These are phyloP conservation scores for Elephas maximus DNA, from an alignment of 2,113 vertebrate species.

Conservation along the genomic window DNA sequence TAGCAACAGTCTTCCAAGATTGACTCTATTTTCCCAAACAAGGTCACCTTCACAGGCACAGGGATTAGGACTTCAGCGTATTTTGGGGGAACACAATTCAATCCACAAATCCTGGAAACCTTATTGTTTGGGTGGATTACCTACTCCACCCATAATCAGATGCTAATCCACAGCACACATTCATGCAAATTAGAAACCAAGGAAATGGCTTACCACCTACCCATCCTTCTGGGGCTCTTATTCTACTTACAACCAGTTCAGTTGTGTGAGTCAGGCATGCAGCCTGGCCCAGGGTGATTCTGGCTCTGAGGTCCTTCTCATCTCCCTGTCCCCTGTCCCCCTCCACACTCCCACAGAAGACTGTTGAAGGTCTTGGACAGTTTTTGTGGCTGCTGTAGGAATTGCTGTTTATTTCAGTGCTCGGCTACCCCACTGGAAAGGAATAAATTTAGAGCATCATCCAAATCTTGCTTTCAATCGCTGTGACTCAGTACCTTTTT, in stretches of 20 bases:
- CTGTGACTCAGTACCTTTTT: neutral
- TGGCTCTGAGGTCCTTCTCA: neutral
- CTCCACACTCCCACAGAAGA: neutral
- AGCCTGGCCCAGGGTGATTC: neutral
- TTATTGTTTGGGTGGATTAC: neutral
- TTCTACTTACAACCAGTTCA: neutral
- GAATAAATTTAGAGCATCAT: neutral
- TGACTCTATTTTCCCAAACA: neutral
- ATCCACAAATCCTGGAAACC: neutral
- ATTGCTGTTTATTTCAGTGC: neutral
- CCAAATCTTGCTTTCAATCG: neutral
- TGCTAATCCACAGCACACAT: too few species aligned
- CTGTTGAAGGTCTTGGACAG: neutral
- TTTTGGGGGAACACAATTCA: neutral
- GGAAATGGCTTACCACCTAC: neutral
- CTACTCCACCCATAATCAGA: neutral
- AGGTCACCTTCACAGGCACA: too few species aligned
- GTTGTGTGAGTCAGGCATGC: neutral
- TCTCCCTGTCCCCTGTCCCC: fast-evolving
- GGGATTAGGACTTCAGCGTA: neutral
- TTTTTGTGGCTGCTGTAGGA: fast-evolving
- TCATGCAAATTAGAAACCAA: neutral
- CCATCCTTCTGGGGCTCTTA: neutral
- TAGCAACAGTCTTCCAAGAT: neutral
- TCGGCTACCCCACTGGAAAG: neutral